A percentile compares a stretch with the other conserved stretches of the same genome.
Evolutionary conservation across 2,888 invertebrate species (phyloP).

Genomic region (Epinotia bilunana): DNA sequence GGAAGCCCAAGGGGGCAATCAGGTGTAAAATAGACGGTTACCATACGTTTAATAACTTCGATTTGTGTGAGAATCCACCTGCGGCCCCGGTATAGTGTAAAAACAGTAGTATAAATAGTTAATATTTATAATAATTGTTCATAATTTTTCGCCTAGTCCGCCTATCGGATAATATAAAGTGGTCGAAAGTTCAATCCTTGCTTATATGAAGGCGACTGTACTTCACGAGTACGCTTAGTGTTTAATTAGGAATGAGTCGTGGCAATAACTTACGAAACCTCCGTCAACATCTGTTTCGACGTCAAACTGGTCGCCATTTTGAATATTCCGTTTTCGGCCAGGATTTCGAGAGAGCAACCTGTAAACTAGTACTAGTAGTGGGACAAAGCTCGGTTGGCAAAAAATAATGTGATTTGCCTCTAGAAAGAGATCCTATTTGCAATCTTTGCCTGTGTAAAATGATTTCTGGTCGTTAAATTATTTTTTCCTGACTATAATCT

Average conservation of each 20-base stretch:
- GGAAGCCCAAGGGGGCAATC: slow-evolving; percentile 29
- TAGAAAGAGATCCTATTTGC: too few relatives aligned
- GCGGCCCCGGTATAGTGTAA: background rate
- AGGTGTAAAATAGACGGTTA: slow-evolving; percentile 17
- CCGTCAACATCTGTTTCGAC: background rate
- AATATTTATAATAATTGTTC: slow-evolving; percentile 9
- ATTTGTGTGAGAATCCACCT: slow-evolving; percentile 24
- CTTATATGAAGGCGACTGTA: background rate
- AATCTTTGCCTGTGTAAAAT: background rate
- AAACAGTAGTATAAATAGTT: too few relatives aligned
- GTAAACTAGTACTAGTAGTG: background rate
- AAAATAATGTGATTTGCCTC: too few relatives aligned
- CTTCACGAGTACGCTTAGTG: too few relatives aligned
- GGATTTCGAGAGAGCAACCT: background rate
- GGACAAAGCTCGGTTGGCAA: too few relatives aligned
- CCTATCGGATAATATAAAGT: background rate
- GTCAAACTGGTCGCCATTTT: background rate
- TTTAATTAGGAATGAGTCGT: too few relatives aligned
- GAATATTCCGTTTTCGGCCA: background rate
- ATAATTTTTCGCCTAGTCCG: background rate
- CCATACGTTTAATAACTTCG: slow-evolving; percentile 16
- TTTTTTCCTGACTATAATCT: background rate
- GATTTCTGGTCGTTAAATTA: background rate
- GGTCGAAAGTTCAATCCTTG: slow-evolving; percentile 6
- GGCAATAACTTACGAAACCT: too few relatives aligned